Conservation (phyloP, 2,888 invertebrate genomes). For the Apoda limacodes region DNA sequence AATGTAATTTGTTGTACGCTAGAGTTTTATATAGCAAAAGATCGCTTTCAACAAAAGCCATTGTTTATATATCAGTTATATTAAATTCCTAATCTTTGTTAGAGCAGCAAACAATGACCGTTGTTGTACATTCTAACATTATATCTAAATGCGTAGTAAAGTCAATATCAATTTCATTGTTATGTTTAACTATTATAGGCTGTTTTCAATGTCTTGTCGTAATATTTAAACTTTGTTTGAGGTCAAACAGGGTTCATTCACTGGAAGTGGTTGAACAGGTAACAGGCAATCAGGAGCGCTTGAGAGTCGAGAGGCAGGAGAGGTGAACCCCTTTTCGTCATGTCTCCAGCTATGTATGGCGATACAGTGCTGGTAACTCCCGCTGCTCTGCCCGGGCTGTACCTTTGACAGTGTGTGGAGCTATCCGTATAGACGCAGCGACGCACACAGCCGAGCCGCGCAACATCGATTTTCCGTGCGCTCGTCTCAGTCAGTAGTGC, state of each 20-base stretch:
- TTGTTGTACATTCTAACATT: too few species aligned
- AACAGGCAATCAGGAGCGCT: constrained; percentile 28
- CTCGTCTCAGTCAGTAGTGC: constrained; percentile 62
- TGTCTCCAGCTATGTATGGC: constrained; percentile 26
- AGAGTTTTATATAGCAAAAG: too few species aligned
- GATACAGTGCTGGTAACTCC: constrained; percentile 34
- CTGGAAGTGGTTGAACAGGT: constrained; percentile 35
- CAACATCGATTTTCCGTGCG: constrained; percentile 62
- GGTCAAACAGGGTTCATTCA: constrained; percentile 41
- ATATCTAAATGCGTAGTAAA: too few species aligned
- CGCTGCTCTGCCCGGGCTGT: constrained; percentile 21
- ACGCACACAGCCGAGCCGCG: constrained; percentile 45
- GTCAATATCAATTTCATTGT: too few species aligned
- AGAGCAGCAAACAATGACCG: too few species aligned
- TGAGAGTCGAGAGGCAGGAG: constrained; percentile 12
- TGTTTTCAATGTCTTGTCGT: too few species aligned
- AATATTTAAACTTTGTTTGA: too few species aligned
- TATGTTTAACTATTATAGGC: too few species aligned
- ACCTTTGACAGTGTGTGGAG: constrained; percentile 31
- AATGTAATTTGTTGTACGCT: too few species aligned
- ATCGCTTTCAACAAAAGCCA: too few species aligned
- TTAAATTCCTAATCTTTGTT: too few species aligned
- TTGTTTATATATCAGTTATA: too few species aligned
- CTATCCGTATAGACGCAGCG: constrained; percentile 25
- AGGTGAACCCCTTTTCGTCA: constrained; percentile 5